Evolutionary conservation across 2,113 vertebrate species (phyloP).

Genomic region (Ardeotis arabs): DNA sequence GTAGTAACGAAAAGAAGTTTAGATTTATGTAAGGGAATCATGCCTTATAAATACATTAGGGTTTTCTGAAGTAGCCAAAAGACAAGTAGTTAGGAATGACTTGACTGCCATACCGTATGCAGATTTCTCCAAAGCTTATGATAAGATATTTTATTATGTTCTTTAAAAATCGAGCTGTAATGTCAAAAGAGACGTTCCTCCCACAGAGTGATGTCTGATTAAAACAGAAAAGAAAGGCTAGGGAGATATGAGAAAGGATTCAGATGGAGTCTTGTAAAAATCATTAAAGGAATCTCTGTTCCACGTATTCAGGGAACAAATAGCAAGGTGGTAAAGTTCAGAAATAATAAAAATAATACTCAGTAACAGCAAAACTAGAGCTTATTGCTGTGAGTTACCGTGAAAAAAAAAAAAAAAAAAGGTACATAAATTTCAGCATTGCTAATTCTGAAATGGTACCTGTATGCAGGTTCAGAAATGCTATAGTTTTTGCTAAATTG

Average conservation of each 20-base stretch:
- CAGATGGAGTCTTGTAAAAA: not conserved
- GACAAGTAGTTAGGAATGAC: not conserved
- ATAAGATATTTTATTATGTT: not conserved
- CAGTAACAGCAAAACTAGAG: not conserved
- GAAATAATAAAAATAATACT: not conserved
- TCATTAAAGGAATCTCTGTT: not conserved
- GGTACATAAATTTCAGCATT: not conserved
- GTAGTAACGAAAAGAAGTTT: not conserved
- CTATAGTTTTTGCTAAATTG: not conserved
- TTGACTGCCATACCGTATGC: not conserved
- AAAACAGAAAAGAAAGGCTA: not conserved
- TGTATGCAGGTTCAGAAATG: not conserved
- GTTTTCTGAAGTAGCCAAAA: not conserved
- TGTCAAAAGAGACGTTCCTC: not conserved
- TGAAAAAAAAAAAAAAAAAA: not conserved
- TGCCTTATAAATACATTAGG: not conserved
- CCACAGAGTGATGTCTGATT: not conserved
- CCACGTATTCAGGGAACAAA: not conserved
- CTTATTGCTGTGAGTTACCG: accelerated
- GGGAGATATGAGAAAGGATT: not conserved
- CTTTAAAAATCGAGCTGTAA: not conserved
- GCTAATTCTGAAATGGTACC: not conserved
- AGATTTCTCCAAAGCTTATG: not conserved
- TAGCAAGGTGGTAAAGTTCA: not conserved
- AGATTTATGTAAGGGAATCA: not conserved